Evolutionary conservation across 2,888 invertebrate genomes (phyloP).

Genomic region (Brachypterus glaber): DNA sequence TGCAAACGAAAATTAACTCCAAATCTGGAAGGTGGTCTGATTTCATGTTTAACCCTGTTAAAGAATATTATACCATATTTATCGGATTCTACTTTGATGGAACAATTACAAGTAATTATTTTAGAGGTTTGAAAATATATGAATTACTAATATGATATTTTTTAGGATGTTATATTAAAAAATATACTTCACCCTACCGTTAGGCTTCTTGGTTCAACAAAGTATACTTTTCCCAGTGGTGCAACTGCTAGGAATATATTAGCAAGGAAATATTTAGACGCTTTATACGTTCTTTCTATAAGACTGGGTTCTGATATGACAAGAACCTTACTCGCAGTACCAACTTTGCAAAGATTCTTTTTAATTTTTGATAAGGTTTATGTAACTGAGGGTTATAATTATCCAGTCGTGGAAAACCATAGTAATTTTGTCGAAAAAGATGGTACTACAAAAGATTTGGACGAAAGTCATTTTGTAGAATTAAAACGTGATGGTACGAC

Average conservation of each 20-base stretch:
- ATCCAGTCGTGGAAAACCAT: no score
- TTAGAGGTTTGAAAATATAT: constrained; percentile 13
- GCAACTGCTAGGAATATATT: constrained; percentile 62
- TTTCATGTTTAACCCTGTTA: constrained; percentile 72
- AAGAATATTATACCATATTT: constrained; percentile 74
- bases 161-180: constrained; percentile 75
- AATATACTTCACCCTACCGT: constrained; percentile 76
- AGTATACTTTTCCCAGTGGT: constrained; percentile 75
- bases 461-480: constrained; percentile 42
- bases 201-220: constrained; percentile 68
- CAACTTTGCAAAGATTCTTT: constrained; percentile 66
- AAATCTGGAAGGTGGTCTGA: constrained; percentile 79
- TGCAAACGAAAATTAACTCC: constrained; percentile 72
- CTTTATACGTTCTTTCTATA: constrained; percentile 68
- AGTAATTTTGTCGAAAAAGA: no score
- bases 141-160: constrained; percentile 14
- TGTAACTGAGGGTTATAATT: constrained; percentile 33
- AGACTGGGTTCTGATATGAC: constrained; percentile 72
- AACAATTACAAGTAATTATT: constrained; percentile 61
- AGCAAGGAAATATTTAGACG: constrained; percentile 72
- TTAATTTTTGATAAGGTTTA: constrained; percentile 70
- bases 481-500: constrained; percentile 51
- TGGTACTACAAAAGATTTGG: constrained; percentile 3
- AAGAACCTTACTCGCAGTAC: constrained; percentile 60
- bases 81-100: constrained; percentile 77